These are phyloP conservation scores for Geophilus truncorum DNA, from an alignment of 2,888 invertebrate genomes.

Conservation along the genomic window DNA sequence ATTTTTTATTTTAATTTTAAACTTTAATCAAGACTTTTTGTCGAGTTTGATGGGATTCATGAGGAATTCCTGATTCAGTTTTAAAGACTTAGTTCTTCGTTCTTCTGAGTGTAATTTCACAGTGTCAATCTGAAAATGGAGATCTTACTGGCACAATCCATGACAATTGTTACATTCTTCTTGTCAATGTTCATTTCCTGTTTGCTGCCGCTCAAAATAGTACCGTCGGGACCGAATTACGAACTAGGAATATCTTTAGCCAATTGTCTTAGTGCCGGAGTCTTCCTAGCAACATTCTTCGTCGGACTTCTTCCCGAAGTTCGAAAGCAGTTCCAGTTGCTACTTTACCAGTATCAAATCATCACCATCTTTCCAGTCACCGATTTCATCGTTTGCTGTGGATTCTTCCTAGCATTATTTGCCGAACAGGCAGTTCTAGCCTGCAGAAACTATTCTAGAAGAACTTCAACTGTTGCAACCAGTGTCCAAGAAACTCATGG, in stretches of 20 bases:
- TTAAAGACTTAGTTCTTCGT: too few species aligned
- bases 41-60: too few species aligned
- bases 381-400: conserved; percentile 41
- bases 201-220: conserved; percentile 32
- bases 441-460: conserved; percentile 30
- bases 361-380: conserved; percentile 39
- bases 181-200: conserved; percentile 38
- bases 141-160: conserved; percentile 37
- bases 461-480: neutral
- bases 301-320: conserved; percentile 47
- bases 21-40: too few species aligned
- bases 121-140: too few species aligned
- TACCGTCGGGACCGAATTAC: conserved; percentile 33
- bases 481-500: too few species aligned
- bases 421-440: conserved; percentile 41
- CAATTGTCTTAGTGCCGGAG: conserved; percentile 47
- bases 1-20: too few species aligned
- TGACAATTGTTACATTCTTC: conserved; percentile 38
- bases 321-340: conserved; percentile 40
- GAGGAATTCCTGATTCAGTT: too few species aligned
- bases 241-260: conserved; percentile 38
- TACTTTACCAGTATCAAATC: conserved; percentile 36
- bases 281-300: conserved; percentile 47
- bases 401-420: conserved; percentile 43
- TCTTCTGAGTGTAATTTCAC: too few species aligned